These are phyloP conservation scores for Callimorpha dominula DNA, from an alignment of 2,888 invertebrate species.

Conservation along the genomic window DNA sequence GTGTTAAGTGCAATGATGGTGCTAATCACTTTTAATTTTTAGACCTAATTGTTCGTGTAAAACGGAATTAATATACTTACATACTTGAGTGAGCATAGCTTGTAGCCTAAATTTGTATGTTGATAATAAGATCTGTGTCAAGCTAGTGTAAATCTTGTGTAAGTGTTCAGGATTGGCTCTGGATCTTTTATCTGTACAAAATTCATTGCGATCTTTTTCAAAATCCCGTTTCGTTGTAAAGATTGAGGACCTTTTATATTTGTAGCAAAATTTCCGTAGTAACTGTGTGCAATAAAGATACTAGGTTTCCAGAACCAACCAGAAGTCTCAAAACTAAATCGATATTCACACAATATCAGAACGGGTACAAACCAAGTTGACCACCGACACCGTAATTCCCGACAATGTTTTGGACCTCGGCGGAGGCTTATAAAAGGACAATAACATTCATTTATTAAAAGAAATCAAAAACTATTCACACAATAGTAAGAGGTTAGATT, in stretches of 20 bases:
- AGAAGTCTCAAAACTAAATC: constrained; percentile 65
- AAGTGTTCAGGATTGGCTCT: constrained; percentile 41
- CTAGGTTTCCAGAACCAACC: constrained; percentile 67
- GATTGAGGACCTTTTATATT: not conserved
- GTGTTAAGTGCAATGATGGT: constrained; percentile 18
- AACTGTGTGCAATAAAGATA: constrained; percentile 31
- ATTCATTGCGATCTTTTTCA: not conserved
- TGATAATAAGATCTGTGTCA: constrained; percentile 31
- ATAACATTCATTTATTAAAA: constrained; percentile 74
- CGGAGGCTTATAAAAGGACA: constrained; percentile 81
- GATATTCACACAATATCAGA: constrained; percentile 58
- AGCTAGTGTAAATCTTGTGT: constrained; percentile 39
- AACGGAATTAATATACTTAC: constrained; percentile 3
- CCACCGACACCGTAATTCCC: constrained; percentile 85
- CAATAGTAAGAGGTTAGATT: constrained; percentile 45
- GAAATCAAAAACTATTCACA: constrained; percentile 54
- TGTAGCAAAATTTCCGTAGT: not conserved
- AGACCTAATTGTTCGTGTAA: not conserved
- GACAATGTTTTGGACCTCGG: constrained; percentile 84
- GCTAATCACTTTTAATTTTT: constrained; percentile 2
- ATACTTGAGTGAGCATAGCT: constrained; percentile 46
- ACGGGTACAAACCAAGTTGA: constrained; percentile 85
- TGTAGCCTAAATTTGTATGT: constrained; percentile 26
- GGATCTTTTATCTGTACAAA: constrained; percentile 19
- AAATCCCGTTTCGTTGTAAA: not conserved